A percentile compares a stretch with the other conserved stretches of the same genome.
Conservation (phyloP, 2,113 vertebrate genomes). For the Alectura lathami region DNA sequence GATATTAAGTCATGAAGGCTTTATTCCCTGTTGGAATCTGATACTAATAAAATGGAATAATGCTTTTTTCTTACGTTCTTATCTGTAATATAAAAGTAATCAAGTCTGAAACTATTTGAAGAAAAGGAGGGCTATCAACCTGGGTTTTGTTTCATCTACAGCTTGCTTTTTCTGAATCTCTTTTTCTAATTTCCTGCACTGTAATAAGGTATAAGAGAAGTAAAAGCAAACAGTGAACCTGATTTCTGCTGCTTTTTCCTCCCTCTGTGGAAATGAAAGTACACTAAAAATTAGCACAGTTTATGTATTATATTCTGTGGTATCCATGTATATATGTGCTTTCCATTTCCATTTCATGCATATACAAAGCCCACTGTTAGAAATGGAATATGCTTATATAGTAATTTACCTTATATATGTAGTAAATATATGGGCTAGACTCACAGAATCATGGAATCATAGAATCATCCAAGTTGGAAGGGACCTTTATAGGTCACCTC, state of each 20-base stretch:
- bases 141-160: slow-evolving; percentile 5
- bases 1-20: slow-evolving; percentile 55
- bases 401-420: neutral
- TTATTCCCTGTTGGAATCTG: slow-evolving; percentile 61
- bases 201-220: neutral
- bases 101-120: slow-evolving; percentile 33
- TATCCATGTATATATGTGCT: neutral
- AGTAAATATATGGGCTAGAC: neutral
- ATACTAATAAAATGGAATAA: slow-evolving; percentile 69
- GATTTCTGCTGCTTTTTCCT: neutral
- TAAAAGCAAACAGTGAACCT: neutral
- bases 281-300: neutral
- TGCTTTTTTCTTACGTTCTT: slow-evolving; percentile 59
- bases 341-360: neutral
- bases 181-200: slow-evolving; percentile 6
- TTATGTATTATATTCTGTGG: neutral
- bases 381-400: neutral
- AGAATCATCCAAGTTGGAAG: no score
- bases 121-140: neutral
- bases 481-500: no score
- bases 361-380: neutral
- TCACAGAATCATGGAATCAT: no score
- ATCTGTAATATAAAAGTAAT: slow-evolving; percentile 54
- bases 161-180: neutral
- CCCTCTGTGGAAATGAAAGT: neutral